Conservation (phyloP, 1,140 invertebrate genomes). For the Whitmania pigra region DNA sequence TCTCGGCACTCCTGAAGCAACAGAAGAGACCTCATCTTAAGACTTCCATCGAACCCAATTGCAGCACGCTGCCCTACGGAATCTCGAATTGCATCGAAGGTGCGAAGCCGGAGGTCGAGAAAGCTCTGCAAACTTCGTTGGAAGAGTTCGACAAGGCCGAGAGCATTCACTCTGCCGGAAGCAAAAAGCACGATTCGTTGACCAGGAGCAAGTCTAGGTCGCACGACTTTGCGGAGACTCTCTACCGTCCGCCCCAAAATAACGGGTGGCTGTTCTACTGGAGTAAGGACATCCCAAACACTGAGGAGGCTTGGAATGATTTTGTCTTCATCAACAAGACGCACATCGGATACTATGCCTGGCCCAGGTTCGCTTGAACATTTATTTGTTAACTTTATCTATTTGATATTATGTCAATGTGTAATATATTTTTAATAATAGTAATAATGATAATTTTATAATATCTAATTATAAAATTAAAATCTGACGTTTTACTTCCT, state of each 20-base stretch:
- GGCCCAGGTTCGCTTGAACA: constrained; percentile 55
- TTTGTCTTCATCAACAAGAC: constrained; percentile 56
- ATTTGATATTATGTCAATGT: too few relatives aligned
- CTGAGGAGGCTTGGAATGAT: constrained; percentile 59
- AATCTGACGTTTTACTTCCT: constrained; percentile 15
- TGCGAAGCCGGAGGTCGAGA: too few relatives aligned
- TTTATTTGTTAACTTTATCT: background rate
- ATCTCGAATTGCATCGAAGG: background rate
- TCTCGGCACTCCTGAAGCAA: constrained; percentile 61
- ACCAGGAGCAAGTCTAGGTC: too few relatives aligned
- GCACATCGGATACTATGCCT: constrained; percentile 63
- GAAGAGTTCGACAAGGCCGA: too few relatives aligned
- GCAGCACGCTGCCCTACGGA: background rate
- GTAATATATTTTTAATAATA: too few relatives aligned
- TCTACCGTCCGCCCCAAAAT: constrained; percentile 39
- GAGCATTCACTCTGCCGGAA: too few relatives aligned
- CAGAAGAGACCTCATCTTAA: constrained; percentile 59
- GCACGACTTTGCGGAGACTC: too few relatives aligned
- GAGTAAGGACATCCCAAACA: constrained; percentile 48
- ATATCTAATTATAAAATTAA: too few relatives aligned
- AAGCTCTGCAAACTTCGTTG: too few relatives aligned
- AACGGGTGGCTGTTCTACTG: constrained; percentile 65
- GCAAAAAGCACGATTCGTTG: too few relatives aligned
- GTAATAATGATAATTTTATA: too few relatives aligned
- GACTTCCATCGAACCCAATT: constrained; percentile 45